Evolutionary conservation across 2,113 vertebrate genomes (phyloP).

Genomic region (Cyprinodon variegatus): DNA sequence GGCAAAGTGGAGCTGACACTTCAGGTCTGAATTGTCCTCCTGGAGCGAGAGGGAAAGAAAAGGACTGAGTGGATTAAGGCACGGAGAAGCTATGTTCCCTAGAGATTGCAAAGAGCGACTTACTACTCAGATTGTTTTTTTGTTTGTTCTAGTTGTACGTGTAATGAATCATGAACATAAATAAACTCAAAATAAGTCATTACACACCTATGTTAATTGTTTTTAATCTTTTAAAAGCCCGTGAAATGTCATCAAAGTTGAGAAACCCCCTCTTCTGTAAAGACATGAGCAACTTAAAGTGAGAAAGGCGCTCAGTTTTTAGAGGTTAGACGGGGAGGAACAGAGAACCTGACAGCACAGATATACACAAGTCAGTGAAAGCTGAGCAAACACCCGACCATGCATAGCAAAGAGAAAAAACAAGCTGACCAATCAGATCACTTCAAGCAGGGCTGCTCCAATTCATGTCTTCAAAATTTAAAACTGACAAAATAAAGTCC

Average conservation of each 20-base stretch:
- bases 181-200: no score
- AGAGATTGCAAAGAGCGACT: not conserved
- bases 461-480: not conserved
- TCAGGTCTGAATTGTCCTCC: slow-evolving; percentile 96
- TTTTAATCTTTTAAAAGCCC: not conserved
- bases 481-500: not conserved
- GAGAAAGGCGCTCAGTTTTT: not conserved
- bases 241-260: not conserved
- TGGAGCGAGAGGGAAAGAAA: slow-evolving; percentile 56
- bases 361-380: slow-evolving; percentile 15
- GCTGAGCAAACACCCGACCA: slow-evolving; percentile 3
- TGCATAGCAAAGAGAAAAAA: not conserved
- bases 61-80: slow-evolving; percentile 12
- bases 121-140: no score
- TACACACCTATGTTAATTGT: no score
- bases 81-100: slow-evolving; percentile 6
- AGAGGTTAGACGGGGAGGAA: slow-evolving; percentile 5
- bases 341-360: slow-evolving; percentile 5
- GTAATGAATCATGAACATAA: not conserved
- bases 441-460: not conserved
- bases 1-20: slow-evolving; percentile 97
- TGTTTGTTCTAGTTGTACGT: no score
- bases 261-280: not conserved
- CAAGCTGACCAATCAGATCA: slow-evolving; percentile 9
- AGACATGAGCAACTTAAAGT: not conserved